Base-by-base conservation (phyloP, 37 sponge, comb jelly and placozoan genomes). In the Diacarnus erythraeanus region DNA sequence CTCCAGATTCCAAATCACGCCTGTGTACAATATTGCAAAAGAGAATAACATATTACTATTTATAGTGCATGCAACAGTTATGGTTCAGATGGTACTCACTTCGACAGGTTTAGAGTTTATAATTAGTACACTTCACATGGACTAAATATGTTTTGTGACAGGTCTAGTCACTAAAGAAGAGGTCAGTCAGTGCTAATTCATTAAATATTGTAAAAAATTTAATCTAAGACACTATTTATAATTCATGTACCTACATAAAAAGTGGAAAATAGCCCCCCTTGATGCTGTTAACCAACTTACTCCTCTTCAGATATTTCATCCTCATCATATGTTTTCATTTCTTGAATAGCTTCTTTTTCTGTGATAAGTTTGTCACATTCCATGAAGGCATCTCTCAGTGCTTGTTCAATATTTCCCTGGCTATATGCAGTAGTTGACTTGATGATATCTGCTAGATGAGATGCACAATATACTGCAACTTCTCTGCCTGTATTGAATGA, bases 381-480 rank as follows among this genome's bases (percentile, higher is more conserved):
- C 69, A 96, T 69, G 91, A 90, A 96, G 12, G 86, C 74, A 29
- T 93, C 74, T 59, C 69, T 80, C 37, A 96, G 70, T 17, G 94
- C 97, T 40, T 61, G 33, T 0, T 51, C 72, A 0, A 90, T 1
- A 38, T 90, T 66, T 1, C 84, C 87, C 20, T 31, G 61, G 18
- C 51, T 56, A 75, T 85, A 92, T 26, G 75, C 38, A 8, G 59
- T 29, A 26, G 56, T 40, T 6, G 81, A 59, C 57, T 83, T 79
- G 8, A 96, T 80, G 39, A 88, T 47, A 2, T 76, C 68, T 8
- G 81, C 88, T 6, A 96, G 65, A 44, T 93, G 79, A 37, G 61
- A 34, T 0, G 89, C 79, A 57, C 91, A 85, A 83, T 93, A 96
- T 36, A 77, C 60, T 41, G 97, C 94, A 27, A 96, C 97, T 58